phyloP scores from a whole-genome alignment of 1,140 invertebrate species.

The Drosophila mauritiana region DNA sequence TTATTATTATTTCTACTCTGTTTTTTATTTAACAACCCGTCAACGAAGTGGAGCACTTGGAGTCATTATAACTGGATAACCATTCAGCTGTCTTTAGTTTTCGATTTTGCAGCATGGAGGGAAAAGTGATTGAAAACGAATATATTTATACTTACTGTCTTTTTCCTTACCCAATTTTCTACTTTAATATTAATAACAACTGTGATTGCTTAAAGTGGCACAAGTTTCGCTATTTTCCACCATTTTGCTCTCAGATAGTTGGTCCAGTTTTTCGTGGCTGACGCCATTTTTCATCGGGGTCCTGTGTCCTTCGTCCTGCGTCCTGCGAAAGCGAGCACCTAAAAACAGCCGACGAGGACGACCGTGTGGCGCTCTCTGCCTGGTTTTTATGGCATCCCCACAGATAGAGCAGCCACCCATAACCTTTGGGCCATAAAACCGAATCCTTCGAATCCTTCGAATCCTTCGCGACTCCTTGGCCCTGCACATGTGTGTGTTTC shows the following conservation, averaged over 20 bases:
- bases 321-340: slow-evolving; percentile 50
- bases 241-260: neutral
- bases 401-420: slow-evolving; percentile 28
- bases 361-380: slow-evolving; percentile 66
- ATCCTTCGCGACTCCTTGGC: slow-evolving; percentile 7
- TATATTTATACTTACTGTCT: neutral
- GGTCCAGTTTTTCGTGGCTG: slow-evolving; percentile 58
- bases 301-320: slow-evolving; percentile 3
- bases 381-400: slow-evolving; percentile 70
- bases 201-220: slow-evolving; percentile 13
- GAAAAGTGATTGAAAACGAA: neutral
- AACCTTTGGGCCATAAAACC: slow-evolving; percentile 78
- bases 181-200: neutral
- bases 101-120: neutral
- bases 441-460: slow-evolving; percentile 61
- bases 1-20: slow-evolving; percentile 24
- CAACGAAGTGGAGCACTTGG: slow-evolving; percentile 68
- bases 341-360: slow-evolving; percentile 65
- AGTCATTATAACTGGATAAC: slow-evolving; percentile 45
- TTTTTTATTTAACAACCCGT: slow-evolving; percentile 60
- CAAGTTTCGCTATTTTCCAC: neutral
- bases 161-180: too few species aligned
- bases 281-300: slow-evolving; percentile 74
- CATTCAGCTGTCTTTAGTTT: neutral
- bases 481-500: slow-evolving; percentile 1